phyloP scores from a whole-genome alignment of 2,113 vertebrate species.

The Heliornis fulica region DNA sequence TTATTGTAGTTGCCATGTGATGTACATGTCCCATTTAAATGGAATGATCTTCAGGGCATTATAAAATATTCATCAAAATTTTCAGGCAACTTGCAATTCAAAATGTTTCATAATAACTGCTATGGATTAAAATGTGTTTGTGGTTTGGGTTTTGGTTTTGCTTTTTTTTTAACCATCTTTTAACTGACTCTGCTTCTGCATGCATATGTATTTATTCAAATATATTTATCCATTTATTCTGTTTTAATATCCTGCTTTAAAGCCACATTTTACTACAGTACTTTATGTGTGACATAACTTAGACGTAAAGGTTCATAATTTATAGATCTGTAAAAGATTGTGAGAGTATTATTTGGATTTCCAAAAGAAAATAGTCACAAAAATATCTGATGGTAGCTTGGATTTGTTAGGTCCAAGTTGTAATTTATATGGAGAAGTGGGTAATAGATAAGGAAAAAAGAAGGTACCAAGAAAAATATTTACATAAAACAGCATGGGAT shows the following conservation, averaged over 20 bases:
- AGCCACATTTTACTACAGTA: not conserved
- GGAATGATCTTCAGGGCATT: not conserved
- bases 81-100: conserved; percentile 11
- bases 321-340: not conserved
- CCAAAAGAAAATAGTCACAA: not conserved
- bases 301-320: not conserved
- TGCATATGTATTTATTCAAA: conserved; percentile 6
- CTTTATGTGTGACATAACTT: not conserved
- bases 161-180: not conserved
- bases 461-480: not conserved
- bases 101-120: not conserved
- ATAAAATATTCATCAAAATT: conserved; percentile 64
- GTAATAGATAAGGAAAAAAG: not conserved
- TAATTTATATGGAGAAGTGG: not conserved
- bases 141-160: too few relatives aligned
- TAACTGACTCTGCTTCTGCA: not conserved
- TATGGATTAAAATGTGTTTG: not conserved
- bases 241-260: not conserved
- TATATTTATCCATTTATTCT: not conserved
- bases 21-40: conserved; percentile 14
- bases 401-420: not conserved
- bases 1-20: not conserved
- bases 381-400: not conserved
- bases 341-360: not conserved
- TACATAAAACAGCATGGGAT: not conserved